Evolutionary conservation across 2,113 vertebrate species (phyloP).

Genomic region (Ameiurus melas): DNA sequence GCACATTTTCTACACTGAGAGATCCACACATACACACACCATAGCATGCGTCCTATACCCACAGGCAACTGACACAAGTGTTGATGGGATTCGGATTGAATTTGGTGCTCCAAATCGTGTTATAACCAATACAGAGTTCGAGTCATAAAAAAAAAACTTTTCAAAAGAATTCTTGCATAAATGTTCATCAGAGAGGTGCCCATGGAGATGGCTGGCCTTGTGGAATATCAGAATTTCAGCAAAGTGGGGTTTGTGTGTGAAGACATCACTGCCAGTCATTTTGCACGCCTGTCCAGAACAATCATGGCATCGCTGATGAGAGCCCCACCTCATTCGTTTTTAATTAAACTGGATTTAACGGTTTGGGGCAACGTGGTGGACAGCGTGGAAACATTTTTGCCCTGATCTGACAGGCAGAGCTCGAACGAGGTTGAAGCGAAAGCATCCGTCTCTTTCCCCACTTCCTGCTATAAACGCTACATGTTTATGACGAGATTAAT

Average conservation of each 20-base stretch:
- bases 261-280: conserved; percentile 35
- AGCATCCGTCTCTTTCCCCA: conserved; percentile 47
- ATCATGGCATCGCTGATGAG: conserved; percentile 61
- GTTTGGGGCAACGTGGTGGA: conserved; percentile 59
- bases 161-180: conserved; percentile 36
- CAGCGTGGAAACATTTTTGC: conserved; percentile 50
- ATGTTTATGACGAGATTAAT: conserved; percentile 74
- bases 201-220: background rate
- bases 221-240: background rate
- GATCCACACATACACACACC: conserved; percentile 47
- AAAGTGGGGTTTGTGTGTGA: background rate
- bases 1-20: background rate
- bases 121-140: conserved; percentile 29
- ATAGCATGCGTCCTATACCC: conserved; percentile 19
- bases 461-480: conserved; percentile 61
- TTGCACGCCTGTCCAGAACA: conserved; percentile 62
- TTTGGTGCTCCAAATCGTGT: conserved; percentile 53
- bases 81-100: conserved; percentile 64
- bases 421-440: conserved; percentile 59
- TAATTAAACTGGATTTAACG: conserved; percentile 68
- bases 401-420: conserved; percentile 54
- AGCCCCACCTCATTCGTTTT: conserved; percentile 64
- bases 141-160: conserved; percentile 8
- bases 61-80: conserved; percentile 59
- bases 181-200: conserved; percentile 1